phyloP scores from a whole-genome alignment of 2,113 vertebrate genomes.

The Egretta garzetta region DNA sequence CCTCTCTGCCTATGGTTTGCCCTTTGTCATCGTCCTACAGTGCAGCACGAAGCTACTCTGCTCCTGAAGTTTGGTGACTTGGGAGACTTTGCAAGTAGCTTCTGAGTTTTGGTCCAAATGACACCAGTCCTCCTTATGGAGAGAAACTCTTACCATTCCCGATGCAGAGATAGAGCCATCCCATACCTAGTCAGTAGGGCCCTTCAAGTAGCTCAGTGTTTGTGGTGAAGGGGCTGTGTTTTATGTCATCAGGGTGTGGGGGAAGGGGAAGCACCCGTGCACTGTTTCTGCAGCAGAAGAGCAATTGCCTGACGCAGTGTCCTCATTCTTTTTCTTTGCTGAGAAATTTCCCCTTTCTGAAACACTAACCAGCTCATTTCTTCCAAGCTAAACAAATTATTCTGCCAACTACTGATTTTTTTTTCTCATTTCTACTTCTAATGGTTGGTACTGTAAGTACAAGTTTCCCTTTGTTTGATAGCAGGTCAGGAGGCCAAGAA shows the following conservation, averaged over 20 bases:
- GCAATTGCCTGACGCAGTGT: neutral
- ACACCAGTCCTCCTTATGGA: neutral
- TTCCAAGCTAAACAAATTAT: slow-evolving; percentile 33
- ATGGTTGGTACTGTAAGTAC: neutral
- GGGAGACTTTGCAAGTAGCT: neutral
- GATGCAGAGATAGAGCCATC: neutral
- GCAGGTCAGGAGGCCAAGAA: slow-evolving; percentile 3
- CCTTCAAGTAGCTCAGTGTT: neutral
- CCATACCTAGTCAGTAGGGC: neutral
- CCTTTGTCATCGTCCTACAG: neutral
- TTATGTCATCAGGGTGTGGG: neutral
- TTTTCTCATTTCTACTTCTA: neutral
- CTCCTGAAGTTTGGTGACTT: neutral
- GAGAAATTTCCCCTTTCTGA: slow-evolving; percentile 7
- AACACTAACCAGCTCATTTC: neutral
- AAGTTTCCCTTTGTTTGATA: slow-evolving; percentile 6
- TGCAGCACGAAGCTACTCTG: neutral
- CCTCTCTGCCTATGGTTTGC: neutral
- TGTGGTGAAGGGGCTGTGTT: neutral
- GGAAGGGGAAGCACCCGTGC: neutral
- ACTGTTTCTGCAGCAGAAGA: neutral
- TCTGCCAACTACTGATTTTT: neutral
- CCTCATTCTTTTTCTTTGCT: neutral
- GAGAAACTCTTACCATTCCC: neutral
- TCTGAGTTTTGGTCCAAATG: neutral